These are phyloP conservation scores for Montipora foliosa DNA, from an alignment of 64 coral and sea anemone genomes.

Conservation along the genomic window DNA sequence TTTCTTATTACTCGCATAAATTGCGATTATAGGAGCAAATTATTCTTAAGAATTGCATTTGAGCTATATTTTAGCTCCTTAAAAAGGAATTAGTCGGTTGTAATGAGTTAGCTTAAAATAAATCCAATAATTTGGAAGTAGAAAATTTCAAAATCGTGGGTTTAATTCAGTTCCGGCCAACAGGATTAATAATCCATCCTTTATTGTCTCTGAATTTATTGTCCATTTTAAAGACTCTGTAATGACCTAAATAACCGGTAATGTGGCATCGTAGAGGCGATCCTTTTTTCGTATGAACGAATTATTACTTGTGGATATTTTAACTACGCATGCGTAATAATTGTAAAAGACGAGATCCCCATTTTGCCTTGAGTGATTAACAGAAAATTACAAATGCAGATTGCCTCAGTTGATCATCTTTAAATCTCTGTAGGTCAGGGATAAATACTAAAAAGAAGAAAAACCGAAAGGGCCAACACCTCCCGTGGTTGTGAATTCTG, in stretches of 20 bases:
- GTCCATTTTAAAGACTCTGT: neutral
- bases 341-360: neutral
- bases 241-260: neutral
- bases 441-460: neutral
- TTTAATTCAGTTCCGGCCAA: neutral
- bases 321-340: conserved; percentile 16
- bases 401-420: neutral
- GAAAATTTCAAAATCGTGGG: neutral
- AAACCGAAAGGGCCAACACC: neutral
- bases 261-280: neutral
- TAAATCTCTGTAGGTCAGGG: neutral
- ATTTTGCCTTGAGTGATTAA: neutral
- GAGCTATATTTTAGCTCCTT: neutral
- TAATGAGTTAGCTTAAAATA: neutral
- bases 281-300: neutral
- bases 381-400: neutral
- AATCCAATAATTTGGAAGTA: neutral
- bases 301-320: neutral
- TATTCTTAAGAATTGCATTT: neutral
- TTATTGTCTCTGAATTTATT: neutral
- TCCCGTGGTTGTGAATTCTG: too few species aligned
- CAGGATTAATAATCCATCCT: neutral
- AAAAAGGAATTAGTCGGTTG: neutral
- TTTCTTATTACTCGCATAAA: neutral
- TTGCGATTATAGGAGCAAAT: neutral